A percentile compares a stretch with the other conserved stretches of the same genome.
Conservation (phyloP, 2,797 vertebrate genomes). For the Pelodytes ibericus region DNA sequence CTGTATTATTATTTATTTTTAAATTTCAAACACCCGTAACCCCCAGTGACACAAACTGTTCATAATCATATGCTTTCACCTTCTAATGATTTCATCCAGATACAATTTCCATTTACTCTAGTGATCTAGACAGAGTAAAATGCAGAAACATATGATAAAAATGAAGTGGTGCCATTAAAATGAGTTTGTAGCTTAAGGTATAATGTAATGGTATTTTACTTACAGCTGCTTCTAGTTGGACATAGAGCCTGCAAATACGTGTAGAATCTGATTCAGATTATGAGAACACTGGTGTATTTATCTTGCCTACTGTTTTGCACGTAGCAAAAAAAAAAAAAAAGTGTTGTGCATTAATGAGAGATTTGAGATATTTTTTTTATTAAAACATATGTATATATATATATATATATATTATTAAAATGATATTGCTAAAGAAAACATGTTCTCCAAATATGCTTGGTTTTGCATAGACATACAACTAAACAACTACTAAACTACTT, state of each 20-base stretch:
- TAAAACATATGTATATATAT: too few species aligned
- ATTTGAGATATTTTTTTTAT: too few species aligned
- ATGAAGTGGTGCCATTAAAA: constrained; percentile 80
- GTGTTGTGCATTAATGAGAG: too few species aligned
- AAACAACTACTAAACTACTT: too few species aligned
- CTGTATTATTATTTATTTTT: too few species aligned
- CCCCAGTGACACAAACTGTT: constrained; percentile 69
- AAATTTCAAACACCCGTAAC: too few species aligned
- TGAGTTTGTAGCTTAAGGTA: constrained; percentile 77
- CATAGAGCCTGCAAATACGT: constrained; percentile 66
- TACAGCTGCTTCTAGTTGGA: constrained; percentile 80
- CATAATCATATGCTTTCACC: constrained; percentile 73
- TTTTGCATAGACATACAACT: too few species aligned
- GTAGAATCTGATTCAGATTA: constrained; percentile 42
- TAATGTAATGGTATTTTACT: constrained; percentile 73
- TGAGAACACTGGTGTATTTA: constrained; percentile 22
- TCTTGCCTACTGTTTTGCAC: constrained; percentile 38
- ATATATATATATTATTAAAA: too few species aligned
- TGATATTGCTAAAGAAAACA: too few species aligned
- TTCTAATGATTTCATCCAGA: constrained; percentile 77
- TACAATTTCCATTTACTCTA: constrained; percentile 72
- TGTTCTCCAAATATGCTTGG: too few species aligned
- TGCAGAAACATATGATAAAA: constrained; percentile 76
- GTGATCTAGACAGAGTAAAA: constrained; percentile 71
- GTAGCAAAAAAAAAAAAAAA: constrained; percentile 16